Conservation (phyloP, 2,888 invertebrate species). For the Drosophila neonasuta region DNA sequence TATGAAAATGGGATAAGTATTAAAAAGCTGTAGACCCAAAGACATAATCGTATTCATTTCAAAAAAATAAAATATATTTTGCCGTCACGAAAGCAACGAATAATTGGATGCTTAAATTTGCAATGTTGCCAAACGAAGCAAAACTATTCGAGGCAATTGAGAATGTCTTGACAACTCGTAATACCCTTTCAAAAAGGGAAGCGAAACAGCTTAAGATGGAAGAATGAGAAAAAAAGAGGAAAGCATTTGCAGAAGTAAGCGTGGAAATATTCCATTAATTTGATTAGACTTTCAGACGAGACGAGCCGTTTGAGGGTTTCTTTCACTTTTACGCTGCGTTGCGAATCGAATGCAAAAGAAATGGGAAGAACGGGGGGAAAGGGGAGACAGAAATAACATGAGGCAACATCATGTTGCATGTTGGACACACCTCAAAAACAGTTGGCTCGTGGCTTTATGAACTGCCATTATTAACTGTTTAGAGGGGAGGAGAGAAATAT, state of each 20-base stretch:
- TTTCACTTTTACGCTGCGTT: constrained; percentile 18
- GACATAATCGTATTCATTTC: constrained; percentile 11
- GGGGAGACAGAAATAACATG: constrained; percentile 7
- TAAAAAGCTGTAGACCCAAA: neutral
- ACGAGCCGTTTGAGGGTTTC: constrained; percentile 30
- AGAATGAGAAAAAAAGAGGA: constrained; percentile 1
- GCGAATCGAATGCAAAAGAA: constrained; percentile 34
- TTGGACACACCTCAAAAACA: constrained; percentile 64
- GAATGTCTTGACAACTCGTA: constrained; percentile 6
- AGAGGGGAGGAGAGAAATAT: neutral
- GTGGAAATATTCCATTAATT: constrained; percentile 71
- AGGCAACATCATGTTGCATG: constrained; percentile 52
- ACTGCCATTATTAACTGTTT: constrained; percentile 68
- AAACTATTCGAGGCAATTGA: constrained; percentile 20
- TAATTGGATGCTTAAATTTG: constrained; percentile 6
- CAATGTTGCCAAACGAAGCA: constrained; percentile 7
- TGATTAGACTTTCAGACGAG: constrained; percentile 64
- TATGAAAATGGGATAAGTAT: neutral
- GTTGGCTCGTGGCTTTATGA: constrained; percentile 63
- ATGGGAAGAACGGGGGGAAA: constrained; percentile 7
- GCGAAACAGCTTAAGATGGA: neutral
- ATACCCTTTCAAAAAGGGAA: constrained; percentile 30
- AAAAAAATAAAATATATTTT: neutral
- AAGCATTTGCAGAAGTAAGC: constrained; percentile 35
- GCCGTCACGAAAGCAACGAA: neutral